phyloP scores from a whole-genome alignment of 2,888 invertebrate species.

The Tiliacea citrago region DNA sequence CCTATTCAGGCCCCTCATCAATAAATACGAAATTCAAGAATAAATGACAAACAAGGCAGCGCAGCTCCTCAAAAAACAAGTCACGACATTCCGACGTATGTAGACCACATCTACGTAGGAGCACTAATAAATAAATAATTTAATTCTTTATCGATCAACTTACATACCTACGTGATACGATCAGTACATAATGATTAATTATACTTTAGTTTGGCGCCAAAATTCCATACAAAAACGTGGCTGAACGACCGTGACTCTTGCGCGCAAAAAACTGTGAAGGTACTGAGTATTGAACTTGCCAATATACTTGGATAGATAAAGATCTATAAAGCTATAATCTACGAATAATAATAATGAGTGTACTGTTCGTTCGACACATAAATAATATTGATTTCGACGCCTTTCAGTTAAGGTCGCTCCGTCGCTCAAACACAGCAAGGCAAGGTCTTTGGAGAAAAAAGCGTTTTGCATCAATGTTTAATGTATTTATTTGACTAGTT shows the following conservation, averaged over 20 bases:
- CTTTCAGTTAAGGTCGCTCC: constrained; percentile 72
- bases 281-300: constrained; percentile 68
- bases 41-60: constrained; percentile 67
- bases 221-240: constrained; percentile 86
- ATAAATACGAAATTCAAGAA: constrained; percentile 77
- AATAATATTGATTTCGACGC: constrained; percentile 62
- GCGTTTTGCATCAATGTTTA: constrained; percentile 57
- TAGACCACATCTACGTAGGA: constrained; percentile 61
- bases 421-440: constrained; percentile 69
- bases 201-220: constrained; percentile 85
- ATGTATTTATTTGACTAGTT: constrained; percentile 74
- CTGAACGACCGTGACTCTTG: constrained; percentile 87
- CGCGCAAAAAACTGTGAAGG: constrained; percentile 74
- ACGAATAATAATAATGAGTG: constrained; percentile 57
- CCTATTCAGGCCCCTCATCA: constrained; percentile 81
- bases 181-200: constrained; percentile 74
- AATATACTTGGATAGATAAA: constrained; percentile 50
- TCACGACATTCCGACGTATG: constrained; percentile 64
- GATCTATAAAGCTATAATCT: constrained; percentile 47
- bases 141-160: constrained; percentile 48
- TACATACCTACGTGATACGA: too few relatives aligned
- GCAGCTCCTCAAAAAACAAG: constrained; percentile 70
- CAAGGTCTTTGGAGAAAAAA: constrained; percentile 71
- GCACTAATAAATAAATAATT: constrained; percentile 50
- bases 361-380: constrained; percentile 42